phyloP scores from a whole-genome alignment of 2,797 vertebrate species.

The Sphaeramia orbicularis region DNA sequence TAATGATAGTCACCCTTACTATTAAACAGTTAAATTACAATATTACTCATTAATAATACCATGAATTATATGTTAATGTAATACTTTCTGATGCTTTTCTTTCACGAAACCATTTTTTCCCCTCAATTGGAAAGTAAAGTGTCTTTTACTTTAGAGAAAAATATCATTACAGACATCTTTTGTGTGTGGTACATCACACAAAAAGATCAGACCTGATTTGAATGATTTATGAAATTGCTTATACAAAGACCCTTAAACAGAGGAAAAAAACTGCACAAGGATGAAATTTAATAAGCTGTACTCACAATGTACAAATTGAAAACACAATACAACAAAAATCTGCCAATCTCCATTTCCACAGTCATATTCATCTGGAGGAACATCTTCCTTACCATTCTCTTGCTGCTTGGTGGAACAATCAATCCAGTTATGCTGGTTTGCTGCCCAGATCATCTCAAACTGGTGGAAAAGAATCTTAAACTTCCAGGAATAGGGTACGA shows the following conservation, averaged over 20 bases:
- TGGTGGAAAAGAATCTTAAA: slow-evolving; percentile 98
- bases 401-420: slow-evolving; percentile 99
- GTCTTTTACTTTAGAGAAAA: neutral
- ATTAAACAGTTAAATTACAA: neutral
- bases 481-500: slow-evolving; percentile 97
- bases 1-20: neutral
- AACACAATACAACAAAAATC: too few relatives aligned
- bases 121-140: neutral
- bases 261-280: too few relatives aligned
- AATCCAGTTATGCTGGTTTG: slow-evolving; percentile 99
- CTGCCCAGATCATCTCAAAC: slow-evolving; percentile 99
- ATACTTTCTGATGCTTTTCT: neutral
- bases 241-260: too few relatives aligned
- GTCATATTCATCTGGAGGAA: neutral
- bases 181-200: too few relatives aligned
- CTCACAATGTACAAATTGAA: too few relatives aligned
- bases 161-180: too few relatives aligned
- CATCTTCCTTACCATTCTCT: slow-evolving; percentile 91
- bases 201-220: too few relatives aligned
- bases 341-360: neutral
- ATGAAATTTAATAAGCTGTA: too few relatives aligned
- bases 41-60: neutral
- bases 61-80: neutral
- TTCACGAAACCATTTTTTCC: neutral
- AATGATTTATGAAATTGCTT: too few relatives aligned